Conservation (phyloP, 2,113 vertebrate species). For the Kobus ellipsiprymnus region DNA sequence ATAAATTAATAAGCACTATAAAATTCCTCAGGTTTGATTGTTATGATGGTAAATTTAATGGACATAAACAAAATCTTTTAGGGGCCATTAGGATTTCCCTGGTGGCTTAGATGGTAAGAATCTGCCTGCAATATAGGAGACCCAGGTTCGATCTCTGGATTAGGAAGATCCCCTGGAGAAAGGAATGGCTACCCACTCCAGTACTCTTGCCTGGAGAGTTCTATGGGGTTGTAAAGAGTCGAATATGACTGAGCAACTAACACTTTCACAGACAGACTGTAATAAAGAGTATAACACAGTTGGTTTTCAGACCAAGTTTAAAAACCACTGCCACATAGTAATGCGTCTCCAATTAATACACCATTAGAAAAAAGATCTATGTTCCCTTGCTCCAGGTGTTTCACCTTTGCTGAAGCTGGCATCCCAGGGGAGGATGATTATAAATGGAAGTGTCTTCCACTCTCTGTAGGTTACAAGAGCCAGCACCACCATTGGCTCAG, state of each 20-base stretch:
- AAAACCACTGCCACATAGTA: accelerated
- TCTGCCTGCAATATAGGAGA: too few relatives aligned
- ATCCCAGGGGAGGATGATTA: accelerated
- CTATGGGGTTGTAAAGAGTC: background rate
- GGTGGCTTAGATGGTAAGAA: too few relatives aligned
- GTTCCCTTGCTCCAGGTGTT: background rate
- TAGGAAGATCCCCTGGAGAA: too few relatives aligned
- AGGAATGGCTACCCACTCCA: too few relatives aligned
- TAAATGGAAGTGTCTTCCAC: background rate
- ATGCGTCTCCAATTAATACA: background rate
- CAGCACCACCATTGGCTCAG: background rate
- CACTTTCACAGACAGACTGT: background rate
- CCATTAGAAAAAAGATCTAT: background rate
- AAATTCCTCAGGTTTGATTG: background rate
- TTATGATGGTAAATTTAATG: background rate
- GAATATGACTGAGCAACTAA: background rate
- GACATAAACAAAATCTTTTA: background rate
- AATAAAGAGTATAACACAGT: background rate
- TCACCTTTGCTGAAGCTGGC: background rate
- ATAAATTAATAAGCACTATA: background rate
- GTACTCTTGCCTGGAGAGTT: too few relatives aligned
- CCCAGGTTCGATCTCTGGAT: too few relatives aligned
- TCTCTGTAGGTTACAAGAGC: background rate
- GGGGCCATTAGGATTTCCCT: background rate
- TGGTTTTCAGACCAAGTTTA: background rate